Evolutionary conservation across 2,797 vertebrate species (phyloP), one percentile per base, ranked within the genome.

Genomic region (Echiichthys vipera): DNA sequence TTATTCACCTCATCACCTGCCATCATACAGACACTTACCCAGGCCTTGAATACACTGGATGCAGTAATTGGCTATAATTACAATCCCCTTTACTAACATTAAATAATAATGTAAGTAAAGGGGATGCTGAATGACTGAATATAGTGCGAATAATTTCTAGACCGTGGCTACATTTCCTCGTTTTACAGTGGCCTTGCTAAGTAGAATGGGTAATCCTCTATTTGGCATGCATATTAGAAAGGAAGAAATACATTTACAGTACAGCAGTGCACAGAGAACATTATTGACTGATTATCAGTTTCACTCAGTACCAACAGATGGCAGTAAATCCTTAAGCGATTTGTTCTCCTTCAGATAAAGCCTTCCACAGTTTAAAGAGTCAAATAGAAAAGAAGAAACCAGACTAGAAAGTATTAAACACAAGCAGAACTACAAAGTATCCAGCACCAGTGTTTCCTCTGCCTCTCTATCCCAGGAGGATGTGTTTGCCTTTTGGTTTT

Each of bases 321-420:
- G 93, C 92, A 93, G 91, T 93, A 91, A 80, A 59, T 74, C 89
- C 89, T 89, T 81, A 74, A 80, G 80, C 85, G 80, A 85, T 22
- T 40, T 56, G 13, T 54, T 57, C 71, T 51, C n/a, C 56, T 61
- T 36, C 42, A 45, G 65, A 67, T 77, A 81, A 72, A 67, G 63
- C 55, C 74, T 62, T 53, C 32, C 57, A 66, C 72, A 75, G 66
- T 71, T 75, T 72, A 27, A 37, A 66, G 57, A 65, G 53, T 81
- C 25, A 9, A 73, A 81, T 17, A 72, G 74, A 85, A 86, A 91
- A 80, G 71, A 89, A 90, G 79, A 83, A 84, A 78, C 54, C 66
- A 71, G 78, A 83, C 74, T 81, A 73, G 78, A 89, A 89, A 88
- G 80, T 90, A 87, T 91, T 85, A 84, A 89, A 89, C 70, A 77